Conservation (phyloP, 2,797 vertebrate genomes). For the Halcyon smyrnensis region DNA sequence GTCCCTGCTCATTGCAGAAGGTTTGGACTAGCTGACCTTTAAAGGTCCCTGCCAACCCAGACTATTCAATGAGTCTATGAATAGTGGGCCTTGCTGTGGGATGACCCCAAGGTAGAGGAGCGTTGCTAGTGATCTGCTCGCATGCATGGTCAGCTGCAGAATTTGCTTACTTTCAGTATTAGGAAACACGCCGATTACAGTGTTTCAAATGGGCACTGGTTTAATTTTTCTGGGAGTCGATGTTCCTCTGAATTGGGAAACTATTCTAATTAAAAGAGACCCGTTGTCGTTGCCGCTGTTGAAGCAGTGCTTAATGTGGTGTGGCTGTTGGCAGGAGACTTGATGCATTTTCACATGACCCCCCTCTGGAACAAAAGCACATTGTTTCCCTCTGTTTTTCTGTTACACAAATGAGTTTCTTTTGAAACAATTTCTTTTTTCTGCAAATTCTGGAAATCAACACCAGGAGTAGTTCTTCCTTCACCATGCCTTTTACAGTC, state of each 20-base stretch:
- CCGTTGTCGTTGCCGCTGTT: conserved; percentile 40
- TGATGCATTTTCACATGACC: conserved; percentile 64
- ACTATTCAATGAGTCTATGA: not conserved
- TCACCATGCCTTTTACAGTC: not conserved
- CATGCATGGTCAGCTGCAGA: not conserved
- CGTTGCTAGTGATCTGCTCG: rapidly evolving
- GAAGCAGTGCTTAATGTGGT: conserved; percentile 69
- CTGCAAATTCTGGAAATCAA: conserved; percentile 41
- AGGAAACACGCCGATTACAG: not conserved
- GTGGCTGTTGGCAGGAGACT: conserved; percentile 59
- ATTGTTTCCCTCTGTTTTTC: conserved; percentile 60
- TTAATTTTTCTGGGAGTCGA: conserved; percentile 51
- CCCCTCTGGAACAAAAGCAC: conserved; percentile 59
- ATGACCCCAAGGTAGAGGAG: not conserved
- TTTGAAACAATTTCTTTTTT: conserved; percentile 52
- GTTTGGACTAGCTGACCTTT: not conserved
- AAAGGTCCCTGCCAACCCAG: not conserved
- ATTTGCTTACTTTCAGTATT: not conserved
- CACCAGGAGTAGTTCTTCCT: conserved; percentile 37
- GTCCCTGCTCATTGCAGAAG: rapidly evolving
- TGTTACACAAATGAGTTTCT: conserved; percentile 52
- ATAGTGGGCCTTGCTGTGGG: not conserved
- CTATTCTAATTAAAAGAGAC: conserved; percentile 55
- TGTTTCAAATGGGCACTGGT: conserved; percentile 22
- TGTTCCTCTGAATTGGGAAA: conserved; percentile 60